These are phyloP conservation scores for Lepidochrysops patricia DNA, from an alignment of 2,888 invertebrate species.

Conservation along the genomic window DNA sequence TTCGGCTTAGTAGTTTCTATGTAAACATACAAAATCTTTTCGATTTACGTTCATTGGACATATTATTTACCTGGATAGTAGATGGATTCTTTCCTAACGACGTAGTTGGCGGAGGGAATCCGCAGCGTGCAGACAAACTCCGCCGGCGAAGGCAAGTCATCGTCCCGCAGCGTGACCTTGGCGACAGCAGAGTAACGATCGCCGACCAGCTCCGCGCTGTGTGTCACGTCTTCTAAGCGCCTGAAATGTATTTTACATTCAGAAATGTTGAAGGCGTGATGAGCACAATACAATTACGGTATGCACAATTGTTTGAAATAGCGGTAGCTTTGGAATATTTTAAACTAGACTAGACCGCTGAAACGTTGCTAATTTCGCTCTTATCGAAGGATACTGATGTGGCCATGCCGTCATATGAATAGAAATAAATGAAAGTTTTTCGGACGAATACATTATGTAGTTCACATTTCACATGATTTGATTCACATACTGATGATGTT, in stretches of 20 bases:
- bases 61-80: conserved; percentile 73
- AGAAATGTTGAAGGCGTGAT: no score
- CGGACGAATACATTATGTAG: no score
- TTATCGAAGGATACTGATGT: no score
- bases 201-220: conserved; percentile 47
- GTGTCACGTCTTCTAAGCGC: conserved; percentile 52
- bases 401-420: no score
- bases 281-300: not conserved
- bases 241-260: conserved; percentile 28
- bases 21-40: not conserved
- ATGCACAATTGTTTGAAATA: no score
- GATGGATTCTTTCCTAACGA: conserved; percentile 67
- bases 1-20: not conserved
- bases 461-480: no score
- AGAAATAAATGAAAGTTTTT: no score
- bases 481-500: no score
- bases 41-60: no score
- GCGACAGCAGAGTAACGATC: conserved; percentile 74
- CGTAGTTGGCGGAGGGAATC: conserved; percentile 77
- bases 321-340: no score
- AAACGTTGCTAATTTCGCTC: no score
- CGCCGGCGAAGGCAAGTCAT: conserved; percentile 66
- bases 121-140: conserved; percentile 77
- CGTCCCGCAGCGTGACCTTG: conserved; percentile 66
- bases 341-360: no score